Evolutionary conservation across 2,888 invertebrate species (phyloP), one percentile per base, ranked within the genome.

Genomic region (Epicampocera succincta): DNA sequence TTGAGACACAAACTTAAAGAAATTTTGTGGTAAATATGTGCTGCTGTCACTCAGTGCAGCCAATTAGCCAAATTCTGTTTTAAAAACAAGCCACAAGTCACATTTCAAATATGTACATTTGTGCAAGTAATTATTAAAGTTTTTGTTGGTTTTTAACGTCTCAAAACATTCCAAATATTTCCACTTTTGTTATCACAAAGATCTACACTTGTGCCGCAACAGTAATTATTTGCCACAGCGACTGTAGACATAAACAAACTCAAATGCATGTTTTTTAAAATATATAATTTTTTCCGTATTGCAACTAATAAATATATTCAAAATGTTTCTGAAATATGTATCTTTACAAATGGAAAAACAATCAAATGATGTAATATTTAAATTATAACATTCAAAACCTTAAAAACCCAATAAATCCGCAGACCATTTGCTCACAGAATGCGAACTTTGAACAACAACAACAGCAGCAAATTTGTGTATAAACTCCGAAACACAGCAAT

Each of bases 321-420:
- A 15, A n/a, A 11, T 2, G n/a, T 25, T 12, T 69, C 13, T 42
- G 3, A 40, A 38, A 40, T 63, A n/a, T n/a, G n/a, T n/a, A 54
- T 61, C 21, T 44, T 13, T 48, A 19, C 40, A 58, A 48, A 48
- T 25, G 25, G 58, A 13, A 78, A 72, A 46, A 68, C 61, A 77
- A 71, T 72, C 60, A 68, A 68, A 63, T 81, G 77, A 77, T 73
- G 81, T 68, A 81, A 81, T 73, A 63, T 69, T 61, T 58, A 81
- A 81, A 73, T 77, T 77, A 73, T 77, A 73, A 73, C 73, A 73
- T 61, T 77, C 68, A 44, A 66, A 69, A 61, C 76, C 68, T 63
- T 73, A 56, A 38, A 72, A 76, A 61, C 50, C 15, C 33, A 72
- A 66, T 61, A 73, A 54, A 29, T 61, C 68, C 48, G 50, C 52